These are phyloP conservation scores for Oreochromis mossambicus DNA, from an alignment of 2,797 vertebrate species.

Conservation along the genomic window DNA sequence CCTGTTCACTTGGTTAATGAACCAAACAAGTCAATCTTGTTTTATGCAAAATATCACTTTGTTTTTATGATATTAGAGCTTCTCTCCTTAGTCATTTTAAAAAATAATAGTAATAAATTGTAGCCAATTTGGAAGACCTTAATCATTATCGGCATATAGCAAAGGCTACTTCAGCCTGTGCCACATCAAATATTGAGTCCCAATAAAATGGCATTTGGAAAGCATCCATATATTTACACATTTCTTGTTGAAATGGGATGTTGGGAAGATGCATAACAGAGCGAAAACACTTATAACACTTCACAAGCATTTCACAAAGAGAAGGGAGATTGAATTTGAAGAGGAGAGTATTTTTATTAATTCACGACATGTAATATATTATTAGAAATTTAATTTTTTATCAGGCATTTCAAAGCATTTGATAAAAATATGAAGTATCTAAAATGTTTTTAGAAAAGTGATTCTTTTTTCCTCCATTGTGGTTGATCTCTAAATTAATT, in stretches of 20 bases:
- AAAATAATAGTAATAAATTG: not conserved
- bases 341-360: not conserved
- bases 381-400: not conserved
- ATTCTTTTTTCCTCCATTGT: not conserved
- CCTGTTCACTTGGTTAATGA: constrained; percentile 52
- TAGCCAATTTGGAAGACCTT: not conserved
- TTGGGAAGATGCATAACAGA: not conserved
- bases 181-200: constrained; percentile 7
- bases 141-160: constrained; percentile 3
- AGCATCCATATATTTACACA: not conserved
- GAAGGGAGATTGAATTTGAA: not conserved
- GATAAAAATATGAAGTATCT: not conserved
- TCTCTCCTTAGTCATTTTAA: not conserved
- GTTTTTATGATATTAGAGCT: constrained; percentile 22
- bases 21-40: constrained; percentile 49
- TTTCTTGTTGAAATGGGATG: not conserved
- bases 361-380: not conserved
- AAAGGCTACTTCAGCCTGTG: not conserved
- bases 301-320: not conserved
- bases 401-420: not conserved
- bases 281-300: not conserved
- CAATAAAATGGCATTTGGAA: not conserved
- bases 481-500: not conserved
- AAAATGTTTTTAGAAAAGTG: not conserved
- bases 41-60: constrained; percentile 46